These are phyloP conservation scores for Aviceda subcristata DNA, from an alignment of 2,113 vertebrate genomes.

Conservation along the genomic window DNA sequence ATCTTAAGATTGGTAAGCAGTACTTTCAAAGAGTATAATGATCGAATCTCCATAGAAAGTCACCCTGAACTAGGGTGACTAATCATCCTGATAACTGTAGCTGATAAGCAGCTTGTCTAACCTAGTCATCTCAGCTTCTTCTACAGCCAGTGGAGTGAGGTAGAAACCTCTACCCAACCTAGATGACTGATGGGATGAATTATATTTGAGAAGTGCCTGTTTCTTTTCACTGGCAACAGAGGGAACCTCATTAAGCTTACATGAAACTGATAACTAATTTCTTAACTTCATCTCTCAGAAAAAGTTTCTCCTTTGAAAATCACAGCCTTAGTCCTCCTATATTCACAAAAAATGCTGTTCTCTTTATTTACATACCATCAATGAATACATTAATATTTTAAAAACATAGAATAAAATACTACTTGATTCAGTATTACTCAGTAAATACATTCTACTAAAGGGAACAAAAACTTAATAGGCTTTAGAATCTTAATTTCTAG, in stretches of 20 bases:
- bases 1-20: not conserved
- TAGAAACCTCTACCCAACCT: not conserved
- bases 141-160: not conserved
- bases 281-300: not conserved
- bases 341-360: not conserved
- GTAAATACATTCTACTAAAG: not conserved
- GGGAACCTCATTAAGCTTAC: not conserved
- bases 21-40: not conserved
- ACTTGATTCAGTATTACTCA: not conserved
- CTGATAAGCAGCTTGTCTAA: not conserved
- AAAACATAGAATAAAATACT: not conserved
- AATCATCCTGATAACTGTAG: not conserved
- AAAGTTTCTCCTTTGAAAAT: not conserved
- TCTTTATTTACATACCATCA: not conserved
- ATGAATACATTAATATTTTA: not conserved
- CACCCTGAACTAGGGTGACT: not conserved
- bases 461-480: not conserved
- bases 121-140: not conserved
- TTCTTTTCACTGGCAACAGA: slow-evolving; percentile 17
- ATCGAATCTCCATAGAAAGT: not conserved
- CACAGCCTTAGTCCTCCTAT: not conserved
- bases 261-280: not conserved
- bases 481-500: not conserved
- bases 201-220: not conserved
- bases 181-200: not conserved